These are phyloP conservation scores for Suricata suricatta DNA, from an alignment of 2,113 vertebrate species.

Conservation along the genomic window DNA sequence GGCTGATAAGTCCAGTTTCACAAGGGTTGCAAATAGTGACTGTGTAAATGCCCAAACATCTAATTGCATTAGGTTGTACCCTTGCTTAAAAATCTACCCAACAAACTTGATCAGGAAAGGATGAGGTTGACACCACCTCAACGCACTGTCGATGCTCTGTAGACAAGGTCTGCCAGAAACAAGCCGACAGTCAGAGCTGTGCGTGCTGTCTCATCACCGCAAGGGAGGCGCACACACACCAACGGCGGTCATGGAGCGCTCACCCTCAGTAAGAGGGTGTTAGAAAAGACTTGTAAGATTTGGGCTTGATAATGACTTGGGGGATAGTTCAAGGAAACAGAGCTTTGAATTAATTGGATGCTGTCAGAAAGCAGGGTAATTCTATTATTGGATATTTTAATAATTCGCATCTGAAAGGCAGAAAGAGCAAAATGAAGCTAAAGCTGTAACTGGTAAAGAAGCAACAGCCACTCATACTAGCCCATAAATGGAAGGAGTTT, in stretches of 20 bases:
- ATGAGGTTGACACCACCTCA: background rate
- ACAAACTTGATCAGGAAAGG: background rate
- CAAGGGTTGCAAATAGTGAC: background rate
- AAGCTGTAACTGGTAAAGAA: background rate
- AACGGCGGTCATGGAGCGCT: background rate
- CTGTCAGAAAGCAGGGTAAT: background rate
- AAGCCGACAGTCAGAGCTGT: background rate
- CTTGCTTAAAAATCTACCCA: background rate
- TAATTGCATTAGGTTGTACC: background rate
- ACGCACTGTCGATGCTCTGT: background rate
- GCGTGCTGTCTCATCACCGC: background rate
- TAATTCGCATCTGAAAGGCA: constrained; percentile 14
- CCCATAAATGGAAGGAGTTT: background rate
- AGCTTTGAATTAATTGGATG: background rate
- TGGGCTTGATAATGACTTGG: background rate
- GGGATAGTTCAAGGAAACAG: background rate
- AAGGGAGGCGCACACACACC: background rate
- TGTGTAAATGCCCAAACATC: background rate
- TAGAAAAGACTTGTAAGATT: background rate
- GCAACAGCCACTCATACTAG: background rate
- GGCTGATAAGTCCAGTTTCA: background rate
- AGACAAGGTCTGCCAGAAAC: background rate
- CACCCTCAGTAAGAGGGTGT: background rate
- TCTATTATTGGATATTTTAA: background rate
- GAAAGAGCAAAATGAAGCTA: background rate